Base-by-base conservation (phyloP, 2,113 vertebrate genomes). In the Calidris pugnax region DNA sequence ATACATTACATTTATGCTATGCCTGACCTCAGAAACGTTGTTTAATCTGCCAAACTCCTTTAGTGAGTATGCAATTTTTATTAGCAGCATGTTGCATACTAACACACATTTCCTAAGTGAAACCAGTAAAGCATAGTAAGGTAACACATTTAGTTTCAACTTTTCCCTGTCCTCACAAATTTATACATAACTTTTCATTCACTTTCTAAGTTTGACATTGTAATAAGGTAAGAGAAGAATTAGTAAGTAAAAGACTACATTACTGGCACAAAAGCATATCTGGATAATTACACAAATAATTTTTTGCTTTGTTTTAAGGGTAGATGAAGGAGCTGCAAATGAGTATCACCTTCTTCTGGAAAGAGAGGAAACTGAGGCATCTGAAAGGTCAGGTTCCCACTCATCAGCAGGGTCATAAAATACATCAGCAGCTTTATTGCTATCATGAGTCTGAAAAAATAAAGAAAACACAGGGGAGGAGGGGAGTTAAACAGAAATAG, bases 341-440 rank as follows among this genome's bases (percentile, higher is more conserved):
- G 67, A 60, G 47, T 89, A 95, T 97, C 98, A 99, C 99, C 99
- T 99, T 96, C 99, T 98, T 85, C 98, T 98, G 89, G 99, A 99
- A 93, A 99, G 97, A 19, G 97, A 98, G 35, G 98, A 98, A 85
- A 97, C 53, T 1, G 98, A 98, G 45, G 97, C 97, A 66, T 96
- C 97, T 45, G 98, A 98, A 95, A 99, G 95, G 97, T 99, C 99
- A 87, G 98, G 99, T 78, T 99, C 99, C 99, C 99, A 99, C 80
- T 99, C 99, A 97, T 99, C 99, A 95, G 98, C 98, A 51, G 99
- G 99, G 93, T 99, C 98, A 93, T 99, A 99, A 98, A 99, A 99
- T 83, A 99, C 95, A 78, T 99, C 98, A 77, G 99, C 99, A 97
- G 98, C 97, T 98, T 97, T 98, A 93, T 94, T 97, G 89, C 89